phyloP scores from a whole-genome alignment of 2,888 invertebrate genomes.

The Dexiosoma caninum region DNA sequence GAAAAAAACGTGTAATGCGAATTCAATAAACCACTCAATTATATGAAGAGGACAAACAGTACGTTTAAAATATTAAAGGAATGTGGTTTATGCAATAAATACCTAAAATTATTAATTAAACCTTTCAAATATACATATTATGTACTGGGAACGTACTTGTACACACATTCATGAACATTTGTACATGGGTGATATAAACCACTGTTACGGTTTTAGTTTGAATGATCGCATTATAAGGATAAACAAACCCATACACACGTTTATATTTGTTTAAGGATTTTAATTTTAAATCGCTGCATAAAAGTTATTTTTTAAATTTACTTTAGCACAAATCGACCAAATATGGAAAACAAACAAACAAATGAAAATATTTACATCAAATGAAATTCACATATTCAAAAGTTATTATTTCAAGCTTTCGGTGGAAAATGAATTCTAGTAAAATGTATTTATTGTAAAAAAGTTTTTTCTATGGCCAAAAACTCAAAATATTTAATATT shows the following conservation, averaged over 20 bases:
- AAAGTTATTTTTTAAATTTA: background rate
- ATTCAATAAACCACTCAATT: slow-evolving; percentile 32
- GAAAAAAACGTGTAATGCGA: slow-evolving; percentile 24
- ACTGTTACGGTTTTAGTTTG: background rate
- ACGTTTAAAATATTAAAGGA: background rate
- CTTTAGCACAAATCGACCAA: too few species aligned
- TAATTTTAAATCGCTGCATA: background rate
- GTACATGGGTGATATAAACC: slow-evolving; percentile 7
- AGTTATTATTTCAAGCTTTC: too few species aligned
- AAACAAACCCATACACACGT: background rate
- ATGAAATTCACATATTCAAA: too few species aligned
- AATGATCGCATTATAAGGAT: background rate
- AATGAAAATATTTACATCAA: too few species aligned
- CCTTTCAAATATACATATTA: background rate
- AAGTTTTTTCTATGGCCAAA: too few species aligned
- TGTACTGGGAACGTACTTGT: too few species aligned
- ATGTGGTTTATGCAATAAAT: slow-evolving; percentile 22
- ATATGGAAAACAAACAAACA: too few species aligned
- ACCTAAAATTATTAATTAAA: slow-evolving; percentile 28
- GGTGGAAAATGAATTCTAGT: too few species aligned
- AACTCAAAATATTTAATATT: too few species aligned
- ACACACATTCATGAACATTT: background rate
- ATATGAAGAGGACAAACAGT: slow-evolving; percentile 8
- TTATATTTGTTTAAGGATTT: background rate
- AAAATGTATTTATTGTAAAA: too few species aligned